Evolutionary conservation across 2,888 invertebrate species (phyloP), one percentile per base, ranked within the genome.

Genomic region (Muschampia plurimacula): DNA sequence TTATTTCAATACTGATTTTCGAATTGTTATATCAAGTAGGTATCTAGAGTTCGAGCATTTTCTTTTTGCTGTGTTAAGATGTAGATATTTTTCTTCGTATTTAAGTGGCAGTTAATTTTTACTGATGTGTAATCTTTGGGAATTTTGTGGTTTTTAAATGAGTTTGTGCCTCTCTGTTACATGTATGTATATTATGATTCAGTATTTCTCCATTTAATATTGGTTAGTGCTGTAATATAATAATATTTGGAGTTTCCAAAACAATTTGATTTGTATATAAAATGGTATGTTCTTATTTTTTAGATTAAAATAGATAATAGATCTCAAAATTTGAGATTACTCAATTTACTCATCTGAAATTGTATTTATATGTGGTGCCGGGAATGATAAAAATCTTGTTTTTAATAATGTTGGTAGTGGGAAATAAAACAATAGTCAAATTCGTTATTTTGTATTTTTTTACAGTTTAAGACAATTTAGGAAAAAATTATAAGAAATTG

Each of bases 381-480:
- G 77, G 73, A 68, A 73, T 74, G 13, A 32, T 39, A 9, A 8
- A 9, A 9, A 52, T 3, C 44, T 32, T 44, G 28, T 15, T 9
- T 65, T 59, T 15, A 52, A 39, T 70, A 3, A 75, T 73, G 72
- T 74, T 74, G 76, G 78, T 74, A 76, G 76, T 75, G 74, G 73
- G 74, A 77, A 79, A 80, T 77, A 73, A 80, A 84, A 83, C 80
- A 87, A 85, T 9, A 64, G 64, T 79, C 78, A 77, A 76, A 85
- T 91, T 91, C 85, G 82, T 86, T 86, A 87, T 79, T 80, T 80
- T 92, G 86, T 93, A 89, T 92, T 89, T 89, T 87, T 89, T 90
- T 93, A 90, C 83, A 88, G 84, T 88, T 87, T 90, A 22, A 92
- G 83, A 87, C 84, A 88, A 85, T 89, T 90, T 81, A 85, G 85